Percentiles rank a stretch among this genome's conserved stretches.
Conservation (phyloP, 2,797 vertebrate species). For the Trematomus bernacchii region DNA sequence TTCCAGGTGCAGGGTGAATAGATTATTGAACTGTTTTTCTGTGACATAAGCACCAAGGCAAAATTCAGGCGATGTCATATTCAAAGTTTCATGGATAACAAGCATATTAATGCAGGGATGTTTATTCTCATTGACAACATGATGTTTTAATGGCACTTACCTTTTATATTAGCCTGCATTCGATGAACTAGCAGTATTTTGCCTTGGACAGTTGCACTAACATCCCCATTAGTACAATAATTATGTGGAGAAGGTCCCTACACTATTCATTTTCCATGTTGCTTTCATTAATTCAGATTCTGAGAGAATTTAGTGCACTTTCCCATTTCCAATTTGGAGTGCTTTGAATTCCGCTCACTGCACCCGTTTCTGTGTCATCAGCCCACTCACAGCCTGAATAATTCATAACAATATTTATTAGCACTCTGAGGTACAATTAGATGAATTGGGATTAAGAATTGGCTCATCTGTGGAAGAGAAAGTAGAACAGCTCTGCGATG, state of each 20-base stretch:
- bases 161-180: conserved; percentile 59
- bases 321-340: conserved; percentile 78
- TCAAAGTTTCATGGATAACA: conserved; percentile 49
- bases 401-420: conserved; percentile 88
- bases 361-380: conserved; percentile 81
- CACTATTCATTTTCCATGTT: conserved; percentile 66
- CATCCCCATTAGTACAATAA: conserved; percentile 66
- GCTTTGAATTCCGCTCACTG: conserved; percentile 80
- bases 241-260: conserved; percentile 52
- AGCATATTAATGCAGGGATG: conserved; percentile 40
- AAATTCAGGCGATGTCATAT: conserved; percentile 6
- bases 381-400: conserved; percentile 82
- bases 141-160: conserved; percentile 65
- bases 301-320: conserved; percentile 74
- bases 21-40: conserved; percentile 35
- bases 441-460: conserved; percentile 84
- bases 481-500: conserved; percentile 74
- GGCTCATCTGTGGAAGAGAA: conserved; percentile 75
- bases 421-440: conserved; percentile 87
- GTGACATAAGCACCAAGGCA: conserved; percentile 26
- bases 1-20: conserved; percentile 41
- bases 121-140: conserved; percentile 53
- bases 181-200: conserved; percentile 38
- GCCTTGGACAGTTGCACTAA: conserved; percentile 64
- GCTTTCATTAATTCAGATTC: conserved; percentile 79